Evolutionary conservation across 2,113 vertebrate genomes (phyloP).

Genomic region (Saccopteryx leptura): DNA sequence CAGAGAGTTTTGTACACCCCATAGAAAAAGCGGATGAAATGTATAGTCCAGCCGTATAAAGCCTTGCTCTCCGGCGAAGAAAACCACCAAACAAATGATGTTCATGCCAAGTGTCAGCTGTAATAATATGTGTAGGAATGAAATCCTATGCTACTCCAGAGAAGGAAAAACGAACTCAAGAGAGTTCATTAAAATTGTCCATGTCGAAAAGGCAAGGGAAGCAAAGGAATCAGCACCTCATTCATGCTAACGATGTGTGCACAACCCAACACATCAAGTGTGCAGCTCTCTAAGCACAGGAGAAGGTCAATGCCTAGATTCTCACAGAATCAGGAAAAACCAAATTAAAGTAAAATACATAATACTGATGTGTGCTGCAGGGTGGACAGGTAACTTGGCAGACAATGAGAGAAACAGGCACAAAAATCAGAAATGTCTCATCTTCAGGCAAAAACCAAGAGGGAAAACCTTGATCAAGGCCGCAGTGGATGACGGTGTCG

Average conservation of each 20-base stretch:
- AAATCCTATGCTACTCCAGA: background rate
- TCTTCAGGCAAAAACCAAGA: background rate
- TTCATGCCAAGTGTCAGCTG: background rate
- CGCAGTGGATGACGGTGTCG: fast-evolving
- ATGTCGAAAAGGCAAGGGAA: background rate
- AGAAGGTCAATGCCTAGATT: background rate
- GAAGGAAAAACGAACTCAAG: background rate
- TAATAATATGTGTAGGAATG: background rate
- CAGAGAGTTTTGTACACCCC: background rate
- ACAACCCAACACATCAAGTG: background rate
- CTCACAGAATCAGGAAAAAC: background rate
- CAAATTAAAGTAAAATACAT: background rate
- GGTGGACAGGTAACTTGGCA: background rate
- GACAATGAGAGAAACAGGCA: background rate
- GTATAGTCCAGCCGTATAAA: background rate
- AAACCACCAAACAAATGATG: background rate
- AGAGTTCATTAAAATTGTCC: background rate
- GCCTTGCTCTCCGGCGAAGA: background rate
- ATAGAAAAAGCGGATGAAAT: background rate
- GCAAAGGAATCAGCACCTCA: background rate
- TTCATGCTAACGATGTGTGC: background rate
- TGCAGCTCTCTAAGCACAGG: background rate
- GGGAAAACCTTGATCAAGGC: background rate
- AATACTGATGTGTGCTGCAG: too few species aligned
- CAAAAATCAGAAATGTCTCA: background rate